Base-by-base conservation (phyloP, 2,888 invertebrate species). In the Blera fallax region DNA sequence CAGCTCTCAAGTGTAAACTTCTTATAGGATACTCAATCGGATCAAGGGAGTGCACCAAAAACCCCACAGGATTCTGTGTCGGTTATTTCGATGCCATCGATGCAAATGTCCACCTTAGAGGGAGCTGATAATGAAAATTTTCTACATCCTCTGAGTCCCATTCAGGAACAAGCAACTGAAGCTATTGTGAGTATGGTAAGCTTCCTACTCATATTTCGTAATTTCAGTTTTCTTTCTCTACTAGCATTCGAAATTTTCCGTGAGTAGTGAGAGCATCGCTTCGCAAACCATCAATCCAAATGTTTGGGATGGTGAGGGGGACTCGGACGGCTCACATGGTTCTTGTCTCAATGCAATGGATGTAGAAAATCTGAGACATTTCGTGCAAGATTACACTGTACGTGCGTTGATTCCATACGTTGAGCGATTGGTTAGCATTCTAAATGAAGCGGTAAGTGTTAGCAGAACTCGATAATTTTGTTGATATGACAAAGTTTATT, bases 381-480 rank as follows among this genome's bases (percentile, higher is more conserved):
- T 98, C 90, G 94, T 98, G 48, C 95, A 96, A 89, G 98, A 98
- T 90, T 98, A 98, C 93, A 95, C 96, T 79, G 94, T 95, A 11
- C 95, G 96, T 89, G 97, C 97, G 21, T 93, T 99, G 78, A 93
- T 99, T 84, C 99, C 99, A 0, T 97, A 98, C 91, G 95, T 98
- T 43, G 99, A 99, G 91, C 95, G 96, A 90, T 96, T 97, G 92
- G 96, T 99, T 89, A 94, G 94, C 70, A 93, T 95, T 78, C 92
- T 98, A 45, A 95, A 95, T 89, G 98, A 98, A 91, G 94, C 95
- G 88, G 95, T 96, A 90, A 8, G 70, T 70, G 90, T 27, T 27
- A 3, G 60, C 14, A 18, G 48, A 16, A 18, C 6, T 65, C 24
- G 16, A 11, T 24, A 29, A n/a, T 14, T 18, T 50, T 18, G 1